Conservation (phyloP, 1,140 invertebrate species). For the Drosophila eugracilis region DNA sequence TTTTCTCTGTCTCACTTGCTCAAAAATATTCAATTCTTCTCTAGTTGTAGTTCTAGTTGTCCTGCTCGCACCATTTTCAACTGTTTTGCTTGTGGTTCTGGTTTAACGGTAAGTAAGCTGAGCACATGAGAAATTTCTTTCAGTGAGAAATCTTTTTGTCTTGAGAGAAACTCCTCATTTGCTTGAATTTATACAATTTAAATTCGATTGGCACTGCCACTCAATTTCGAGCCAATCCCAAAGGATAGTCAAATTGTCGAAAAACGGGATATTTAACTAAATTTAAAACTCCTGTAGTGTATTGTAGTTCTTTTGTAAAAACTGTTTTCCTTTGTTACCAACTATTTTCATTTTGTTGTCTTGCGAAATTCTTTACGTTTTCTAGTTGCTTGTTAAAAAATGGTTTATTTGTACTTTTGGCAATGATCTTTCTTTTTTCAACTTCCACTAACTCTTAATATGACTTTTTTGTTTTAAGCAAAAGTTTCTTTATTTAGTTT, state of each 20-base stretch:
- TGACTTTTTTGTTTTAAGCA: slow-evolving; percentile 46
- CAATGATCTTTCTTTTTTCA: slow-evolving; percentile 74
- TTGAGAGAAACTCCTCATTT: slow-evolving; percentile 21
- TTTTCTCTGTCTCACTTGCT: slow-evolving; percentile 15
- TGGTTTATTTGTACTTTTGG: slow-evolving; percentile 84
- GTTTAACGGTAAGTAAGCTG: slow-evolving; percentile 17
- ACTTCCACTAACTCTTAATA: slow-evolving; percentile 54
- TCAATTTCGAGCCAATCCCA: slow-evolving; percentile 43
- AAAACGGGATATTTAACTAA: slow-evolving; percentile 29
- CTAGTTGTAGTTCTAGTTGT: slow-evolving; percentile 38
- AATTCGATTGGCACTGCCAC: slow-evolving; percentile 61
- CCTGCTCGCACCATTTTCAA: slow-evolving; percentile 29
- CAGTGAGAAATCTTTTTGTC: not conserved
- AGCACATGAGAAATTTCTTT: slow-evolving; percentile 23
- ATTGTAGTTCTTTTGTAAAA: slow-evolving; percentile 56
- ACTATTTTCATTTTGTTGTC: slow-evolving; percentile 66
- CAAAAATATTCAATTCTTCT: slow-evolving; percentile 41
- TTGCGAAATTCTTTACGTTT: slow-evolving; percentile 78
- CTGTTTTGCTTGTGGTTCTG: slow-evolving; percentile 13
- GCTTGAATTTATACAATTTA: slow-evolving; percentile 43
- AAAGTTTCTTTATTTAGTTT: slow-evolving; percentile 61
- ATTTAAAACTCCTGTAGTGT: slow-evolving; percentile 31
- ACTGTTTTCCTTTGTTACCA: slow-evolving; percentile 55
- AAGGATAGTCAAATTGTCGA: slow-evolving; percentile 62
- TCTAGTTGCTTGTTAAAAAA: slow-evolving; percentile 76